phyloP scores from a whole-genome alignment of 2,888 invertebrate species.

The Pammene aurita region DNA sequence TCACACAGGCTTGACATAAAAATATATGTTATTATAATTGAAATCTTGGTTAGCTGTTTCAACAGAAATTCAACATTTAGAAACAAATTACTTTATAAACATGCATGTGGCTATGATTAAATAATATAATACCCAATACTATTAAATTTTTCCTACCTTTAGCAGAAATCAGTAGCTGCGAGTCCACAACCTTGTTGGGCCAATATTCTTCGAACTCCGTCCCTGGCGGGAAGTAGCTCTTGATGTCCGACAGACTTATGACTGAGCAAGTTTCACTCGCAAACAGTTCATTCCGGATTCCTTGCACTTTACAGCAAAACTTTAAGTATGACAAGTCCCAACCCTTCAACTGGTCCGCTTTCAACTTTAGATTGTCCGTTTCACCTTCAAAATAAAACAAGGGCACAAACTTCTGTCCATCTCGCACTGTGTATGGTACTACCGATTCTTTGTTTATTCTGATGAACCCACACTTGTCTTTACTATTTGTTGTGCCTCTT shows the following conservation, averaged over 20 bases:
- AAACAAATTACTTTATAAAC: too few species aligned
- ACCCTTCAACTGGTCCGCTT: slow-evolving; percentile 93
- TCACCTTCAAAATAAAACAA: slow-evolving; percentile 94
- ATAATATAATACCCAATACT: too few species aligned
- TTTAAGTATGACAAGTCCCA: slow-evolving; percentile 97
- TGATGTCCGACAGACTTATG: slow-evolving; percentile 94
- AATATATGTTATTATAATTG: too few species aligned
- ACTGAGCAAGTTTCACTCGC: slow-evolving; percentile 95
- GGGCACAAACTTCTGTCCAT: slow-evolving; percentile 93
- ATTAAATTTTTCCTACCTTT: slow-evolving; percentile 74
- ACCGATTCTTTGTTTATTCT: slow-evolving; percentile 96
- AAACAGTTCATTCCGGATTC: slow-evolving; percentile 94
- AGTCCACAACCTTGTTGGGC: slow-evolving; percentile 94
- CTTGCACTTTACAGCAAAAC: slow-evolving; percentile 97
- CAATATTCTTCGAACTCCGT: slow-evolving; percentile 96
- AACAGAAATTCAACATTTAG: too few species aligned
- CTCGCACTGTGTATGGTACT: slow-evolving; percentile 94
- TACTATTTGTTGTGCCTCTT: slow-evolving; percentile 86
- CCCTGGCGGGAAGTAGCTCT: slow-evolving; percentile 94
- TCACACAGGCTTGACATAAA: too few species aligned
- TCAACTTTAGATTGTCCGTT: slow-evolving; percentile 94
- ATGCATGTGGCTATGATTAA: too few species aligned
- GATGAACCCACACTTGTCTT: slow-evolving; percentile 95
- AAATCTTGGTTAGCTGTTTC: too few species aligned
- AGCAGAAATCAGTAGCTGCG: slow-evolving; percentile 88